Percentiles rank a stretch among this genome's conserved stretches.
phyloP scores from a whole-genome alignment of 2,888 invertebrate genomes.

The Tanaodytes sp. region DNA sequence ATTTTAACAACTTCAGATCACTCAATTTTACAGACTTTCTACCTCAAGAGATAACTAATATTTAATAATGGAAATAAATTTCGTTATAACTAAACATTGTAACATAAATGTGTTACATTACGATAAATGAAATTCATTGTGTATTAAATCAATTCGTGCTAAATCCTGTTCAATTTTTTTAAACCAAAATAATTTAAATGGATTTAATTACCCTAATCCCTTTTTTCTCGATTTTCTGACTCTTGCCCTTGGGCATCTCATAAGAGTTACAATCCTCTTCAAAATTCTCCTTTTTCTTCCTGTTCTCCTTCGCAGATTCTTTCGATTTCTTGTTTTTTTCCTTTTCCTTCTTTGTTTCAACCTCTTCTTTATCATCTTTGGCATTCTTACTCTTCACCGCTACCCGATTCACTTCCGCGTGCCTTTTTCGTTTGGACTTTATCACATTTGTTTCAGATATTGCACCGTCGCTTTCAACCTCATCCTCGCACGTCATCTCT shows the following conservation, averaged over 20 bases:
- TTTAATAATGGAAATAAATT: no score
- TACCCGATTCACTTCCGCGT: constrained; percentile 63
- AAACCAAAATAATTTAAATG: constrained; percentile 1
- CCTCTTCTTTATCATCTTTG: constrained; percentile 58
- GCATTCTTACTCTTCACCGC: constrained; percentile 67
- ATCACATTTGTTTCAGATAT: constrained; percentile 67
- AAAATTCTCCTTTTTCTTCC: constrained; percentile 66
- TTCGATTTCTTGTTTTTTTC: constrained; percentile 55
- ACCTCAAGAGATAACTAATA: no score
- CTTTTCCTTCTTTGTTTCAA: constrained; percentile 44
- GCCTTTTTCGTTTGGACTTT: constrained; percentile 68
- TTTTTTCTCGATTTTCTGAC: constrained; percentile 65
- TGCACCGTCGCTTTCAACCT: constrained; percentile 65
- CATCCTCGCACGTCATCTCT: constrained; percentile 47
- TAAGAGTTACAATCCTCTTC: constrained; percentile 65
- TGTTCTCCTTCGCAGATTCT: constrained; percentile 63
- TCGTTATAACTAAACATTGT: no score
- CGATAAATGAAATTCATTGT: no score
- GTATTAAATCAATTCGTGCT: background rate
- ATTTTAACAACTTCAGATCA: no score
- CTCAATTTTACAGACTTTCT: no score
- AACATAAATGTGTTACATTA: no score
- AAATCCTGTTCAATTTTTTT: background rate
- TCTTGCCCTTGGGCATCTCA: constrained; percentile 64
- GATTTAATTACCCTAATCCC: constrained; percentile 55